Conservation (phyloP, 2,113 vertebrate species). For the Gymnorhina tibicen region DNA sequence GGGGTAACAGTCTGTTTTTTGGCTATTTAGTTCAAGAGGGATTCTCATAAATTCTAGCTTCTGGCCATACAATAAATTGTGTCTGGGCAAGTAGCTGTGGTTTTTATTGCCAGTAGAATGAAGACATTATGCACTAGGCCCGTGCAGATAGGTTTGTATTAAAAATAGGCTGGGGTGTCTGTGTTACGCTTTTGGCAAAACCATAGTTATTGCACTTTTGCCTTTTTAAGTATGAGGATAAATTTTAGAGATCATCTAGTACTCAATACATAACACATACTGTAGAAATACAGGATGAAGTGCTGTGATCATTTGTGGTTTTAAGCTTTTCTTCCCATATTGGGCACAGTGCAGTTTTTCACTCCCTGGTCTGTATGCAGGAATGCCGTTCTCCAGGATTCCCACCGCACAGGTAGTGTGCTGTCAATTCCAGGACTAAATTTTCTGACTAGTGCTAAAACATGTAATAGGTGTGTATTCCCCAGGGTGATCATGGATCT, state of each 20-base stretch:
- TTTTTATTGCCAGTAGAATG: not conserved
- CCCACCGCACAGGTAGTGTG: fast-evolving
- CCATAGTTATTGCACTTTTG: not conserved
- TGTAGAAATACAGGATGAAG: not conserved
- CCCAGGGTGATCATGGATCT: not conserved
- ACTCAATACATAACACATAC: not conserved
- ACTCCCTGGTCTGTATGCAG: not conserved
- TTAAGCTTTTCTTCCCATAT: not conserved
- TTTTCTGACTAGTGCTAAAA: not conserved
- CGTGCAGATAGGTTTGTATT: not conserved
- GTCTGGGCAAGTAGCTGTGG: slow-evolving; percentile 34
- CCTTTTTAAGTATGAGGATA: not conserved
- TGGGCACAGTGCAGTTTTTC: not conserved
- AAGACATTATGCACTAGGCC: not conserved
- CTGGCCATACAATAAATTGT: slow-evolving; percentile 24
- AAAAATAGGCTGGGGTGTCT: not conserved
- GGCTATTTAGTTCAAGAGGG: slow-evolving; percentile 15
- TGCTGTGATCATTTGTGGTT: not conserved
- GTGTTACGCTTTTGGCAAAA: not conserved
- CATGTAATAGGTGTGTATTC: not conserved
- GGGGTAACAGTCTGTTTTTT: not conserved
- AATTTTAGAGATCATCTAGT: not conserved
- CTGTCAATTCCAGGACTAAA: not conserved
- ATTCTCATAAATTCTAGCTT: slow-evolving; percentile 47
- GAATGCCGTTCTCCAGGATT: not conserved